phyloP scores from a whole-genome alignment of 2,113 vertebrate genomes.

The Phrynosoma blainvillii region DNA sequence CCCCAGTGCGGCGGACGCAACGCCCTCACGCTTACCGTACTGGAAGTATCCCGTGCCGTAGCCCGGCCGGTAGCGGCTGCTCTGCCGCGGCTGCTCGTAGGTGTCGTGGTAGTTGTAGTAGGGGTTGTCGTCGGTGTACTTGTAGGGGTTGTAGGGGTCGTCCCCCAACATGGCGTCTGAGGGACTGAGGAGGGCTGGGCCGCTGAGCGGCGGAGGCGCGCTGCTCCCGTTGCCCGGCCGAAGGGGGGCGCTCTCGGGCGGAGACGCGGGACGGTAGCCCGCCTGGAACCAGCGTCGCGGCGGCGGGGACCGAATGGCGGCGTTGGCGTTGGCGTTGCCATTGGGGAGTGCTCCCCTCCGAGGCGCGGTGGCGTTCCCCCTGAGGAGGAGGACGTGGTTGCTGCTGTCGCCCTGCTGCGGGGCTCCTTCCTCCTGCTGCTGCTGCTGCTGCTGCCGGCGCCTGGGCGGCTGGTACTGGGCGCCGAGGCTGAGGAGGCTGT shows the following conservation, averaged over 20 bases:
- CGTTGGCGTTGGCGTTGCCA: background rate
- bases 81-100: conserved; percentile 83
- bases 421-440: conserved; percentile 18
- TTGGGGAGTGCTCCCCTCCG: conserved; percentile 21
- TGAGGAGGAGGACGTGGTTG: conserved; percentile 66
- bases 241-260: conserved; percentile 1
- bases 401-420: conserved; percentile 44
- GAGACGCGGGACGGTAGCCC: conserved; percentile 26
- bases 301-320: conserved; percentile 16
- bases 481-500: conserved; percentile 86
- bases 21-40: conserved; percentile 2
- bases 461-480: conserved; percentile 82
- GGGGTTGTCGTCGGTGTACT: conserved; percentile 88
- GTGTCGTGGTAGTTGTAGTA: conserved; percentile 95
- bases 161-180: conserved; percentile 88
- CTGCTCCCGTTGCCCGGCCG: conserved; percentile 25
- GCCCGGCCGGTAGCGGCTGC: conserved; percentile 77
- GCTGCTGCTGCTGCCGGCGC: conserved; percentile 58
- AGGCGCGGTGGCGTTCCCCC: conserved; percentile 58
- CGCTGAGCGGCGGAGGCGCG: background rate
- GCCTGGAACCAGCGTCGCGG: conserved; percentile 52
- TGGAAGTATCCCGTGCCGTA: conserved; percentile 89
- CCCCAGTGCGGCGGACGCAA: no score
- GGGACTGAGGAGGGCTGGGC: conserved; percentile 50
- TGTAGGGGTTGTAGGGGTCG: conserved; percentile 91